Percentiles rank a stretch among this genome's conserved stretches.
phyloP scores from a whole-genome alignment of 2,888 invertebrate genomes.

The Drosophila niveifrons region DNA sequence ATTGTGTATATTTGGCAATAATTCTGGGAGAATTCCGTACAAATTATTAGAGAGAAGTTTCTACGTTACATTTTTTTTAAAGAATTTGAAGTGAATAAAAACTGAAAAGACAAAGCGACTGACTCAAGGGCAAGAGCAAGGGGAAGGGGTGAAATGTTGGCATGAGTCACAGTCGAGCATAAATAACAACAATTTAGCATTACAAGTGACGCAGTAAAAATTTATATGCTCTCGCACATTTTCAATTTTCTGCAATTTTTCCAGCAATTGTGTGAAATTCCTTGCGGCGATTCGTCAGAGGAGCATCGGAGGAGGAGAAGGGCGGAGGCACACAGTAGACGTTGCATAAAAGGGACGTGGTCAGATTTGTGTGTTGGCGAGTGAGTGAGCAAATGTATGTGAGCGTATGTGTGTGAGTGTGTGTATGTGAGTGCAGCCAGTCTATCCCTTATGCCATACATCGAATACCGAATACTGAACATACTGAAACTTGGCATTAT shows the following conservation, averaged over 20 bases:
- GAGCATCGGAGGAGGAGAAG: conserved; percentile 8
- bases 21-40: conserved; percentile 5
- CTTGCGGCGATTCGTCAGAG: conserved; percentile 67
- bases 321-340: conserved; percentile 17
- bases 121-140: not conserved
- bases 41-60: not conserved
- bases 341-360: conserved; percentile 65
- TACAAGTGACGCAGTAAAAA: conserved; percentile 81
- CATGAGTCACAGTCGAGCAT: conserved; percentile 79
- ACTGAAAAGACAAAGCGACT: conserved; percentile 1
- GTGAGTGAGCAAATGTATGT: conserved; percentile 1
- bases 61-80: not conserved
- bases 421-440: conserved; percentile 45
- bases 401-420: conserved; percentile 14
- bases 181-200: conserved; percentile 81
- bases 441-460: conserved; percentile 27
- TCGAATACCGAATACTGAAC: conserved; percentile 17
- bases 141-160: conserved; percentile 15
- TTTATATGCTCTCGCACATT: conserved; percentile 80
- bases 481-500: conserved; percentile 64
- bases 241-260: conserved; percentile 80
- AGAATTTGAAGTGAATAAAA: conserved; percentile 1
- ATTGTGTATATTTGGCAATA: conserved; percentile 33
- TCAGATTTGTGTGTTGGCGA: conserved; percentile 54
- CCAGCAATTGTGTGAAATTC: conserved; percentile 81